A percentile compares a stretch with the other conserved stretches of the same genome.
phyloP scores from a whole-genome alignment of 92 coral and sea anemone genomes.

The Palythoa heliodiscus region DNA sequence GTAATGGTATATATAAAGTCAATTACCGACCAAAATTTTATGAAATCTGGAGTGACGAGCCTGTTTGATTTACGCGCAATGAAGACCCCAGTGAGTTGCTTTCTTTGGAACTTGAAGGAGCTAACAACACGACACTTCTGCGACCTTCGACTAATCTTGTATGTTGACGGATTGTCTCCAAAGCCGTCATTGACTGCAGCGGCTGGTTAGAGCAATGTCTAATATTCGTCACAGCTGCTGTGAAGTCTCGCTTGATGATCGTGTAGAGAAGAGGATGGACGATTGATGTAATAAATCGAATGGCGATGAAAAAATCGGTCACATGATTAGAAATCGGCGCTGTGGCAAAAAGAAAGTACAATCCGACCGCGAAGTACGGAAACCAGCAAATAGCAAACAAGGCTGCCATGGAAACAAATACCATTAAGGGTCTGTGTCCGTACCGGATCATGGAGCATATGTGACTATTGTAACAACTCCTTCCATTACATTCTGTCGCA shows the following conservation, averaged over 20 bases:
- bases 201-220: not conserved
- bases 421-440: constrained; percentile 32
- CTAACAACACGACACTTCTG: constrained; percentile 4
- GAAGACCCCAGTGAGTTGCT: not conserved
- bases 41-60: not conserved
- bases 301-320: constrained; percentile 21
- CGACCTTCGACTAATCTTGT: constrained; percentile 18
- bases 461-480: not conserved
- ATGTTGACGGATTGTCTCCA: constrained; percentile 24
- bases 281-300: constrained; percentile 57
- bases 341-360: constrained; percentile 7
- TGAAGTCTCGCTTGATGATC: constrained; percentile 67
- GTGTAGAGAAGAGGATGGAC: constrained; percentile 64
- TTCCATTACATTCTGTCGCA: not conserved
- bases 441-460: constrained; percentile 9
- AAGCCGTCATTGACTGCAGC: not conserved
- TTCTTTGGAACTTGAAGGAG: not conserved
- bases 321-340: not conserved
- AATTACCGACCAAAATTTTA: not conserved
- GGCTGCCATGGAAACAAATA: constrained; percentile 64
- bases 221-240: constrained; percentile 36
- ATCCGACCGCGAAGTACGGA: constrained; percentile 54
- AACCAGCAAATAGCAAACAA: constrained; percentile 67
- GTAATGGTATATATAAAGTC: no score
- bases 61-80: not conserved